These are phyloP conservation scores for Tricholauxania praeusta DNA, from an alignment of 2,888 invertebrate species.

Conservation along the genomic window DNA sequence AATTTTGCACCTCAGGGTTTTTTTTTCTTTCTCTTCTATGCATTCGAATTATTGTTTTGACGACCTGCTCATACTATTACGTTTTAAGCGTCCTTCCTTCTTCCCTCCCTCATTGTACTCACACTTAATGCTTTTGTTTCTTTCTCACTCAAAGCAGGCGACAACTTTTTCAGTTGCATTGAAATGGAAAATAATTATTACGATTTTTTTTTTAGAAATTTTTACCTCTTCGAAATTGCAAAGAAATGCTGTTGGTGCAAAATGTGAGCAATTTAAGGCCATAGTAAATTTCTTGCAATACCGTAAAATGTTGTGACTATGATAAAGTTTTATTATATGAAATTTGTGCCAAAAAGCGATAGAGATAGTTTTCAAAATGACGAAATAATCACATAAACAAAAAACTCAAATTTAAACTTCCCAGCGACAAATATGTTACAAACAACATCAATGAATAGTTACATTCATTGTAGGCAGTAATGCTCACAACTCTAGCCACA, in stretches of 20 bases:
- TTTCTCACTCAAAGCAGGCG: slow-evolving; percentile 8
- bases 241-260: slow-evolving; percentile 9
- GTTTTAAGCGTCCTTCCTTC: not conserved
- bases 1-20: not conserved
- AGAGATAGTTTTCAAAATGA: too few relatives aligned
- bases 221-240: slow-evolving; percentile 13
- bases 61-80: not conserved
- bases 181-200: slow-evolving; percentile 44
- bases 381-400: too few relatives aligned
- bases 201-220: slow-evolving; percentile 28
- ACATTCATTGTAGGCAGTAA: too few relatives aligned
- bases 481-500: too few relatives aligned
- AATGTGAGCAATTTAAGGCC: slow-evolving; percentile 26
- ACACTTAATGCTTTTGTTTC: not conserved
- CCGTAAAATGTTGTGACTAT: not conserved
- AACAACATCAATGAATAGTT: too few relatives aligned
- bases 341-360: too few relatives aligned
- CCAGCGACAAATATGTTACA: too few relatives aligned
- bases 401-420: too few relatives aligned
- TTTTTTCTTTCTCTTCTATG: slow-evolving; percentile 13
- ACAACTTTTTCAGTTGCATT: slow-evolving; percentile 37
- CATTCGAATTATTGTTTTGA: slow-evolving; percentile 11
- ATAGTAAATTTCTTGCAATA: slow-evolving; percentile 13
- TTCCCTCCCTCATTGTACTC: not conserved
- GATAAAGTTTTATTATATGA: too few relatives aligned